Conservation (phyloP, 2,797 vertebrate genomes). For the Protosalanx chinensis region DNA sequence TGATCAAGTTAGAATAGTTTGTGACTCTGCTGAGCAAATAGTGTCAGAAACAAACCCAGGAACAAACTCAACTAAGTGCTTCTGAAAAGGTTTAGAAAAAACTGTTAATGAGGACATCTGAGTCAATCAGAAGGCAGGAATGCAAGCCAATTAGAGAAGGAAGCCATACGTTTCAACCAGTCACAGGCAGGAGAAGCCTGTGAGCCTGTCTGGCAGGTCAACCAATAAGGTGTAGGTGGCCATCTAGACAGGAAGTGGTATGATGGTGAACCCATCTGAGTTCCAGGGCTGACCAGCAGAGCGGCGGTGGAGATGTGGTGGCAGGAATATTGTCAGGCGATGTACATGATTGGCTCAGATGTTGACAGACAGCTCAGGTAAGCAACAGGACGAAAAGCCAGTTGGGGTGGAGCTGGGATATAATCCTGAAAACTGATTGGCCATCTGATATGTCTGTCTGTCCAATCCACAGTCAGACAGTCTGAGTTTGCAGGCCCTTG, state of each 20-base stretch:
- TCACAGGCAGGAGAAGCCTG: background rate
- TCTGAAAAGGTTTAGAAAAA: constrained; percentile 26
- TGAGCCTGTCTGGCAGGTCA: background rate
- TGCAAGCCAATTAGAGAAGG: constrained; percentile 47
- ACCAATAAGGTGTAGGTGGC: background rate
- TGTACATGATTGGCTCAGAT: constrained; percentile 19
- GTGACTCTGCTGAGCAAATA: background rate
- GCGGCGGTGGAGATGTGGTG: constrained; percentile 1
- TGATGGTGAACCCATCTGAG: constrained; percentile 18
- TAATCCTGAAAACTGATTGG: constrained; percentile 19
- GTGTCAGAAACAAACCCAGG: background rate
- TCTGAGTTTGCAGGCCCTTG: no score
- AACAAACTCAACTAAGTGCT: background rate
- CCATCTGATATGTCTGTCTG: background rate
- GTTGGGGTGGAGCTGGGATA: constrained; percentile 22
- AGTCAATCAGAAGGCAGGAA: constrained; percentile 19
- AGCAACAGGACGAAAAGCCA: constrained; percentile 37
- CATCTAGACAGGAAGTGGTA: background rate
- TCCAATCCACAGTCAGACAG: constrained; percentile 15
- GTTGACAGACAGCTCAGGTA: constrained; percentile 49
- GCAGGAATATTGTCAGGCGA: constrained; percentile 21
- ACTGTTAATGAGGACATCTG: constrained; percentile 25
- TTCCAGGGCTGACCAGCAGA: no score
- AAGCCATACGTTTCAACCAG: constrained; percentile 46
- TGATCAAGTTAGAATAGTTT: background rate